phyloP scores from a whole-genome alignment of 2,888 invertebrate genomes.

The Caenorhabditis zanzibari region DNA sequence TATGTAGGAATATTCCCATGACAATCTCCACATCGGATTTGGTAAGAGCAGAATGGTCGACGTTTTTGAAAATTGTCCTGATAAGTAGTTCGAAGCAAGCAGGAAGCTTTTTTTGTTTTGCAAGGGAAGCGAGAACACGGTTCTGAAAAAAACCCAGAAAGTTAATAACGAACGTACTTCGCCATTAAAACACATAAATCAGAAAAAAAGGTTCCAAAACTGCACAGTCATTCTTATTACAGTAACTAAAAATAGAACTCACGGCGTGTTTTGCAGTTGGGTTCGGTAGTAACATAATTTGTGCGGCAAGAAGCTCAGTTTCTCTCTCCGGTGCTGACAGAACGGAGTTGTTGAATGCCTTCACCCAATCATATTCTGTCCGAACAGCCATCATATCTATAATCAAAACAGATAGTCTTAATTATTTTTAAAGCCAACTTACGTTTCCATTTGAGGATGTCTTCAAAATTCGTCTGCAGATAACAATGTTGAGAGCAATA shows the following conservation, averaged over 20 bases:
- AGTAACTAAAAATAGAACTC: no score
- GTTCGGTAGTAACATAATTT: constrained; percentile 10
- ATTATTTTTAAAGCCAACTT: neutral
- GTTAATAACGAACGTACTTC: no score
- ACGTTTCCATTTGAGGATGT: neutral
- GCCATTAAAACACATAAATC: no score
- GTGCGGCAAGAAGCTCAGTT: neutral
- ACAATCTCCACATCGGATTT: constrained; percentile 11
- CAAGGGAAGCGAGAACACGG: neutral
- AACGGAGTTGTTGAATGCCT: constrained; percentile 1
- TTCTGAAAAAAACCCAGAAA: constrained; percentile 5
- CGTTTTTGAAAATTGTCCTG: neutral
- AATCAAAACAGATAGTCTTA: neutral
- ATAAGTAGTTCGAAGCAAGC: constrained; percentile 13
- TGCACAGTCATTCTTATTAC: no score
- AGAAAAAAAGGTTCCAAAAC: no score
- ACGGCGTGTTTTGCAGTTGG: constrained; percentile 10
- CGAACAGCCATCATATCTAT: constrained; percentile 14
- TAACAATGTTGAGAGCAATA: constrained; percentile 19
- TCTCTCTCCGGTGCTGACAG: constrained; percentile 11
- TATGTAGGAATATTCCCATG: neutral
- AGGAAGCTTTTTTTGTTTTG: constrained; percentile 1
- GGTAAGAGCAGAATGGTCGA: neutral
- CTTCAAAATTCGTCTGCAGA: neutral
- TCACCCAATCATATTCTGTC: constrained; percentile 21